Conservation (phyloP, 2,797 vertebrate genomes). For the Chanos chanos region DNA sequence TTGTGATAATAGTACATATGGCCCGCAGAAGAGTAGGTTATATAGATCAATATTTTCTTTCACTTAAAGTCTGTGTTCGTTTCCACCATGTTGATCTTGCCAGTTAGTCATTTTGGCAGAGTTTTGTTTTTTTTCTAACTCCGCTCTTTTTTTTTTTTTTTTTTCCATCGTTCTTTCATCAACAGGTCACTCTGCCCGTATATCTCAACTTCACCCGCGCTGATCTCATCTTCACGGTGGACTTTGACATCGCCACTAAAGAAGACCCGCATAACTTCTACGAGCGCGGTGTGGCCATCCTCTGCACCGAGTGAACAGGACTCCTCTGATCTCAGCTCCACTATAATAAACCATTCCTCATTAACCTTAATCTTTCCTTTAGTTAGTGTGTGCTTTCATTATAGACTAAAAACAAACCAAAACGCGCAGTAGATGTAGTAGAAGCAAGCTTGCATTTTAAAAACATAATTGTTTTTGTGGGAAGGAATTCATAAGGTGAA, state of each 20-base stretch:
- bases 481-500: slow-evolving; percentile 49
- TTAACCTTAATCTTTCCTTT: not conserved
- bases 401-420: not conserved
- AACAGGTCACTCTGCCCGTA: slow-evolving; percentile 93
- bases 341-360: slow-evolving; percentile 28
- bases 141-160: not conserved
- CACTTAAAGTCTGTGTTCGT: too few species aligned
- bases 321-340: slow-evolving; percentile 4
- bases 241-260: slow-evolving; percentile 96
- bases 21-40: too few species aligned
- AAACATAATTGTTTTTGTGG: slow-evolving; percentile 29
- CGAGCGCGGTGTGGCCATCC: slow-evolving; percentile 91
- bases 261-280: slow-evolving; percentile 97
- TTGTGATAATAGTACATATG: too few species aligned
- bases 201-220: slow-evolving; percentile 98
- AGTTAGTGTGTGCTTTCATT: not conserved
- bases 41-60: too few species aligned
- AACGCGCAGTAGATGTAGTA: slow-evolving; percentile 4
- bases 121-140: not conserved
- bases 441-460: slow-evolving; percentile 15
- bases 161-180: not conserved
- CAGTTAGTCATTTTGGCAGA: not conserved
- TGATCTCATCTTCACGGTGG: slow-evolving; percentile 96
- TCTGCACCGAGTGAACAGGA: slow-evolving; percentile 87
- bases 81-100: not conserved